These are phyloP conservation scores for Nesometra sesokonis DNA, from an alignment of 35 echinoderm and acorn worm genomes.

Conservation along the genomic window DNA sequence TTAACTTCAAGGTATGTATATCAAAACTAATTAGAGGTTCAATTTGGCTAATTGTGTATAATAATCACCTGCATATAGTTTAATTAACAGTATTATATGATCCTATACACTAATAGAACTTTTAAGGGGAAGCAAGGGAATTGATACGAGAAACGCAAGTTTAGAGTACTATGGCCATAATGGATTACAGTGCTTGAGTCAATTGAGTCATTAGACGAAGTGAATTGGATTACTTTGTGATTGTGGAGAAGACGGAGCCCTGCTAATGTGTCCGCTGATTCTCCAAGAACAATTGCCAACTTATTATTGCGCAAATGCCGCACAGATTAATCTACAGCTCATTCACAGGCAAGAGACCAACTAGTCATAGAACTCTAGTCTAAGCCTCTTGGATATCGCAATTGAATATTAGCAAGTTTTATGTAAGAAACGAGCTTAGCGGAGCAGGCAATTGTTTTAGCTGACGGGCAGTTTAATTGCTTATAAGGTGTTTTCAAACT, in stretches of 20 bases:
- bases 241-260: background rate
- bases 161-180: background rate
- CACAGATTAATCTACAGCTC: background rate
- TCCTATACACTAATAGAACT: background rate
- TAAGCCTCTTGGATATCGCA: background rate
- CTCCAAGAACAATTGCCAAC: background rate
- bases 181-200: background rate
- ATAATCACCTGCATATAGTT: background rate
- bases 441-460: too few relatives aligned
- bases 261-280: background rate
- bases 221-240: background rate
- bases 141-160: background rate
- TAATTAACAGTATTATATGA: background rate
- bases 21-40: too few relatives aligned
- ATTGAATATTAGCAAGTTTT: background rate
- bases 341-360: background rate
- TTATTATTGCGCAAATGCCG: background rate
- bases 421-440: too few relatives aligned
- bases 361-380: too few relatives aligned
- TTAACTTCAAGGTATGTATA: too few relatives aligned
- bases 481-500: background rate
- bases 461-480: background rate
- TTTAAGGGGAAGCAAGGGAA: too few relatives aligned
- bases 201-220: background rate
- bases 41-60: background rate